These are phyloP conservation scores for Catharus minimus DNA, from an alignment of 2,113 vertebrate species.

Conservation along the genomic window DNA sequence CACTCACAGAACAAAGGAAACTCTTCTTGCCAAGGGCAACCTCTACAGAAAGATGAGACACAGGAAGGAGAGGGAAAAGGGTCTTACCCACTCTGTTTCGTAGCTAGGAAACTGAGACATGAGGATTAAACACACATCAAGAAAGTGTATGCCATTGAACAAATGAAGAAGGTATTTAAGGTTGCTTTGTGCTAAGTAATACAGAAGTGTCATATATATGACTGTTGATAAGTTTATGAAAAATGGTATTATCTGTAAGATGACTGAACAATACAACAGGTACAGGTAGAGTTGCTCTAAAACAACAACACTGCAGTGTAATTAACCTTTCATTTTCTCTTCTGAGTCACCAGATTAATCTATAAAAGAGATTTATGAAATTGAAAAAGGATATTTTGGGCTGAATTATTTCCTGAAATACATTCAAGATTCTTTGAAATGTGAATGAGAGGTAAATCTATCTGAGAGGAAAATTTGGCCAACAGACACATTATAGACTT, in stretches of 20 bases:
- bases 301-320: background rate
- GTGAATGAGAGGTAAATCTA: background rate
- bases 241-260: background rate
- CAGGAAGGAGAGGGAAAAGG: background rate
- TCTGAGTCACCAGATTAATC: background rate
- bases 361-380: background rate
- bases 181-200: background rate
- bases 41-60: background rate
- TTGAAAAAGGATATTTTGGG: background rate
- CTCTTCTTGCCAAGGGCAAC: background rate
- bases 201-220: background rate
- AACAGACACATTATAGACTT: background rate
- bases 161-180: background rate
- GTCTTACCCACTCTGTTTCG: background rate
- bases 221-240: background rate
- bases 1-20: slow-evolving; percentile 5
- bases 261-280: background rate
- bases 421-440: background rate
- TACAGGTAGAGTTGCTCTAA: background rate
- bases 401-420: background rate
- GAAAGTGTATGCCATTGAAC: background rate
- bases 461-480: background rate
- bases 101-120: background rate
- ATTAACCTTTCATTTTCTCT: background rate
- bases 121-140: background rate